Base-by-base conservation (phyloP, 2,797 vertebrate species). In the Sphenodon punctatus region DNA sequence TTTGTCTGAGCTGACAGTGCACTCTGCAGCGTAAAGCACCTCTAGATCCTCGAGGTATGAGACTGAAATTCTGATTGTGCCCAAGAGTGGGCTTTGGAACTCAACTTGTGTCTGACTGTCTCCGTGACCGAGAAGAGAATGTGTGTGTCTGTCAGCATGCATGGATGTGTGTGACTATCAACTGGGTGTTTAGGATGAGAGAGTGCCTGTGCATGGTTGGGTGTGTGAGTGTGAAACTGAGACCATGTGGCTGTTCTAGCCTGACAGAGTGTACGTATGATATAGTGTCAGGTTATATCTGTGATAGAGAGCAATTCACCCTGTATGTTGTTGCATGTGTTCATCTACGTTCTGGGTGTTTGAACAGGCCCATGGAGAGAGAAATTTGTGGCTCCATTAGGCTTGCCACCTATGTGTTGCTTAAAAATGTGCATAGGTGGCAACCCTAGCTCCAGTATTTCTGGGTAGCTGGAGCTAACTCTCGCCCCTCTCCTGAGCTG, bases 161-260 rank as follows among this genome's bases (percentile, higher is more conserved):
- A 20, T n/a, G 48, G 49, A 39, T 7, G 15, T 0, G 2, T 0
- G 3, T 41, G 56, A 51, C n/a, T n/a, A n/a, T n/a, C n/a, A n/a
- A n/a, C n/a, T n/a, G n/a, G n/a, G n/a, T n/a, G n/a, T n/a, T n/a
- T n/a, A n/a, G n/a, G n/a, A n/a, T n/a, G n/a, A 90, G 89, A 87
- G 85, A 81, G 78, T 86, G 80, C 78, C 5, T 46, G 14, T 34
- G 38, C 17, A 67, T 77, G 6, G 9, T 90, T 81, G 80, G 80
- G 80, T 75, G 80, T 87, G 67, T 3, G 55, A 6, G 70, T 88
- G 77, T 75, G 85, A 87, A 89, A 87, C 86, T 88, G 88, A 86
- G 82, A 75, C 51, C 88, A 46, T 82, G 78, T 74, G 80, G 82
- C 88, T 60, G 84, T 90, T 88, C 88, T 88, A 93, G 89, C 80